Conservation (phyloP, 1,140 invertebrate species). For the Trichonephila clavipes region DNA sequence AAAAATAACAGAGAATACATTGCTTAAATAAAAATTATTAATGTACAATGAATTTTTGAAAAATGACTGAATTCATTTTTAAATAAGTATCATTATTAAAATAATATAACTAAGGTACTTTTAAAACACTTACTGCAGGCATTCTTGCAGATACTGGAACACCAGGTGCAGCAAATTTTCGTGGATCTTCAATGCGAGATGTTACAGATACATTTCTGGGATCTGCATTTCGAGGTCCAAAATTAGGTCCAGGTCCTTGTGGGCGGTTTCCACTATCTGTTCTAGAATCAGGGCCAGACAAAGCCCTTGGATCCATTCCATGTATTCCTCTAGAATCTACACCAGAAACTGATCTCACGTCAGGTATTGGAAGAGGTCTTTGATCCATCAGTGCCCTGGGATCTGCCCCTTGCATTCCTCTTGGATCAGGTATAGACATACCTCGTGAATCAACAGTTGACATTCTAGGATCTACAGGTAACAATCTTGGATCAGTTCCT, state of each 20-base stretch:
- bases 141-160: slow-evolving; percentile 14
- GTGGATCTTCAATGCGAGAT: slow-evolving; percentile 50
- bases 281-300: background rate
- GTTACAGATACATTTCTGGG: background rate
- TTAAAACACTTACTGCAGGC: slow-evolving; percentile 22
- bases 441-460: background rate
- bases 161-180: background rate
- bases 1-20: too few species aligned
- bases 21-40: too few species aligned
- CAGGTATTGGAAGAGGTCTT: background rate
- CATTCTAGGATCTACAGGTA: slow-evolving; percentile 35
- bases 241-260: background rate
- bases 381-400: background rate
- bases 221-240: background rate
- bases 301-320: background rate
- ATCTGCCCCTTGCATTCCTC: slow-evolving; percentile 5
- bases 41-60: too few species aligned
- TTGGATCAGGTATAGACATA: slow-evolving; percentile 29
- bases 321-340: slow-evolving; percentile 27
- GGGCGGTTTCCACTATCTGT: background rate
- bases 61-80: background rate
- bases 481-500: background rate
- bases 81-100: background rate
- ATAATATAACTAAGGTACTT: background rate
- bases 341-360: background rate